These are phyloP conservation scores for Myopa testacea DNA, from an alignment of 2,888 invertebrate species.

Conservation along the genomic window DNA sequence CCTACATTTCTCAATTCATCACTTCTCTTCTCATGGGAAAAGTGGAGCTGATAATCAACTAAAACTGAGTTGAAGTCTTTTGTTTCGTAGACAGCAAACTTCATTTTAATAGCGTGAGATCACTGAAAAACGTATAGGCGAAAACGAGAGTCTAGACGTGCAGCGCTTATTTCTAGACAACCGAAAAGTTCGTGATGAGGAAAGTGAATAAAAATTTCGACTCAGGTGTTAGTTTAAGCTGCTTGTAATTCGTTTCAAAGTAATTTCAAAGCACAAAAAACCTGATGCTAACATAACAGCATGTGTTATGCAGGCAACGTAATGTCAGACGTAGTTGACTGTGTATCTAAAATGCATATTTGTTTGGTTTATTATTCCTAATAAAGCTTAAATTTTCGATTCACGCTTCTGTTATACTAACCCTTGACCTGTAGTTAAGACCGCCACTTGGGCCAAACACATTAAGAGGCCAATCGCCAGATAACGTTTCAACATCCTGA, in stretches of 20 bases:
- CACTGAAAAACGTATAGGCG: neutral
- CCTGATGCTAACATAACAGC: neutral
- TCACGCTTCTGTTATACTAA: slow-evolving; percentile 44
- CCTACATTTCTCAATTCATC: no score
- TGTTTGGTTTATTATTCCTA: neutral
- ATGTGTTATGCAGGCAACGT: neutral
- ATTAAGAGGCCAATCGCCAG: slow-evolving; percentile 42
- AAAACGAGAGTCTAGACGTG: neutral
- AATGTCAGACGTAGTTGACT: neutral
- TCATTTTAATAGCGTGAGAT: slow-evolving; percentile 27
- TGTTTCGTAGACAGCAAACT: slow-evolving; percentile 31
- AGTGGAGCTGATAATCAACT: no score
- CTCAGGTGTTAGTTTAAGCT: neutral
- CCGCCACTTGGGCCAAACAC: slow-evolving; percentile 44
- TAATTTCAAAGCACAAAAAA: no score
- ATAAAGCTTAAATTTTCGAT: neutral
- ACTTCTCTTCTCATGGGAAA: no score
- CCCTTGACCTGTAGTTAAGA: slow-evolving; percentile 50
- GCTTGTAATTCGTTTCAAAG: neutral
- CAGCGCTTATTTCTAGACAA: neutral
- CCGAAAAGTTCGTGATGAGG: neutral
- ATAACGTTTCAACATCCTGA: slow-evolving; percentile 40
- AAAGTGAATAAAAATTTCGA: slow-evolving; percentile 8
- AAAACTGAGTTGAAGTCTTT: slow-evolving; percentile 29
- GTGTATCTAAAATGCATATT: neutral